A percentile compares a stretch with the other conserved stretches of the same genome.
Evolutionary conservation across 2,113 vertebrate genomes (phyloP).

Genomic region (Corythornis madagascariensis): DNA sequence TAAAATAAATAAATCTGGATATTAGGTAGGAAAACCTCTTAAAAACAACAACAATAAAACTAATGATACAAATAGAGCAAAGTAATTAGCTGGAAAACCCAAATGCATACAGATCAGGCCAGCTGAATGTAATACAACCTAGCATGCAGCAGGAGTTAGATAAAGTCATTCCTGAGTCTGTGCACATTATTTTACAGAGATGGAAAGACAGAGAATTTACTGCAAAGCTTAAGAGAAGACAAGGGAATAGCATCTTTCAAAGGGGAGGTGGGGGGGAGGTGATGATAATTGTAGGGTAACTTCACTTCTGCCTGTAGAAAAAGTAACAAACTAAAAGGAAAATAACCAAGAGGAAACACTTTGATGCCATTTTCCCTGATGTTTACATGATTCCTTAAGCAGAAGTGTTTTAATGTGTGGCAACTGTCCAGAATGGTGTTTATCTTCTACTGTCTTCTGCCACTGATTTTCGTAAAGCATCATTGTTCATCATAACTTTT

Average conservation of each 20-base stretch:
- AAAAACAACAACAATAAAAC: background rate
- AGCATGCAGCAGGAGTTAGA: background rate
- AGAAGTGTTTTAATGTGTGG: background rate
- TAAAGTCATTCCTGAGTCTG: background rate
- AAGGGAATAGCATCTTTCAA: background rate
- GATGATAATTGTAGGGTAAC: background rate
- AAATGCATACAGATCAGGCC: background rate
- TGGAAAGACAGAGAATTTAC: background rate
- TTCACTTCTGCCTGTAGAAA: background rate
- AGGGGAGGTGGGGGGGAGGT: background rate
- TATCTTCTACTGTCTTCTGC: background rate
- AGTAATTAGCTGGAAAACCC: constrained; percentile 29
- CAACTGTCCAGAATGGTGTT: background rate
- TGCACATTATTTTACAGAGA: background rate
- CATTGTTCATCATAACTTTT: background rate
- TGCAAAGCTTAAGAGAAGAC: background rate
- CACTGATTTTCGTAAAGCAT: background rate
- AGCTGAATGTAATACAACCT: background rate
- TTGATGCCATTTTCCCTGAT: background rate
- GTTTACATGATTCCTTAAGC: background rate
- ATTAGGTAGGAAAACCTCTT: background rate
- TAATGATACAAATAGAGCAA: background rate
- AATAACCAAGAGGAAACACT: background rate
- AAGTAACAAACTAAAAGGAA: background rate
- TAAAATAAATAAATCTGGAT: background rate